phyloP scores from a whole-genome alignment of 2,797 vertebrate genomes.

The Dendrocincla tyrannina region DNA sequence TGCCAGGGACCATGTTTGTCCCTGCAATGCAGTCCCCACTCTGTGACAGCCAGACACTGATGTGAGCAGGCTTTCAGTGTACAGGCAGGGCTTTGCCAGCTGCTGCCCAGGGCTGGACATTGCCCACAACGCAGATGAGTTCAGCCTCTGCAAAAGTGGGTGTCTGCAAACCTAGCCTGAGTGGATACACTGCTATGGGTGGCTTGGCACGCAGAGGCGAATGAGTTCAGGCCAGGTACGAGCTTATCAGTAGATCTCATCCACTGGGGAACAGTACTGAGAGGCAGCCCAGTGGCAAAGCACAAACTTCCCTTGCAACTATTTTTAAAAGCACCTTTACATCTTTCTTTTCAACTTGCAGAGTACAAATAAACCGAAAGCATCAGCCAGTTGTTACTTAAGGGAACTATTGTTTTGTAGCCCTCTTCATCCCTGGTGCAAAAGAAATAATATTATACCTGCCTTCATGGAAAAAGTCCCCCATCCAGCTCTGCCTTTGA shows the following conservation, averaged over 20 bases:
- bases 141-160: not conserved
- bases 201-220: not conserved
- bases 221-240: not conserved
- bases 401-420: not conserved
- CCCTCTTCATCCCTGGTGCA: not conserved
- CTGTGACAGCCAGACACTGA: fast-evolving
- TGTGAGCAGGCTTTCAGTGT: not conserved
- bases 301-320: slow-evolving; percentile 1
- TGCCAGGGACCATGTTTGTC: not conserved
- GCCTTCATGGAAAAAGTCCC: not conserved
- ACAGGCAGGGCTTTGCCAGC: not conserved
- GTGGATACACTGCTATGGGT: not conserved
- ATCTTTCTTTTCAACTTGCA: not conserved
- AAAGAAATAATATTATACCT: not conserved
- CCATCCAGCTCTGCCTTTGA: not conserved
- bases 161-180: not conserved
- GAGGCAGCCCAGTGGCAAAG: not conserved
- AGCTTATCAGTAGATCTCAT: not conserved
- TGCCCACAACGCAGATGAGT: not conserved
- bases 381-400: not conserved
- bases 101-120: not conserved
- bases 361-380: not conserved
- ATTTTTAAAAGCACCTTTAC: slow-evolving; percentile 26
- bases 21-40: fast-evolving
- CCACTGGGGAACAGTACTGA: not conserved